Percentiles rank a stretch among this genome's conserved stretches.
phyloP scores from a whole-genome alignment of 2,888 invertebrate species.

The Muschampia plurimacula region DNA sequence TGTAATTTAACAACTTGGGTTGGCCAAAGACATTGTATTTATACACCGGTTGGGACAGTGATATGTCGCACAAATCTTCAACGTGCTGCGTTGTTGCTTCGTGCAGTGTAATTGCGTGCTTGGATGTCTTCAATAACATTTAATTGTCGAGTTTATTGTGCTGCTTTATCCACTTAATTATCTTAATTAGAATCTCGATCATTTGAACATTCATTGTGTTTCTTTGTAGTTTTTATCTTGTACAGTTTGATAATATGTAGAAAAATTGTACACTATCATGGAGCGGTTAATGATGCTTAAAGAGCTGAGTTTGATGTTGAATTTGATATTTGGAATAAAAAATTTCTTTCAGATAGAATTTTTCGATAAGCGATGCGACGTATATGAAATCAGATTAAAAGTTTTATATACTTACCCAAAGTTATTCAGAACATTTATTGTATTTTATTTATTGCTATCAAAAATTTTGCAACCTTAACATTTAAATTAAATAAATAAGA shows the following conservation, averaged over 20 bases:
- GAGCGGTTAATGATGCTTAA: too few species aligned
- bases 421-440: too few species aligned
- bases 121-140: slow-evolving; percentile 26
- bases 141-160: slow-evolving; percentile 25
- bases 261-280: too few species aligned
- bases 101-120: slow-evolving; percentile 27
- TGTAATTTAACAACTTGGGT: background rate
- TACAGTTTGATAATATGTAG: background rate
- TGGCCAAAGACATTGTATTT: background rate
- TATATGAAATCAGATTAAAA: too few species aligned
- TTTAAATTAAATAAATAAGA: too few species aligned
- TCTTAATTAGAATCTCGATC: slow-evolving; percentile 12
- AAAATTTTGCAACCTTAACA: too few species aligned
- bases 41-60: slow-evolving; percentile 3
- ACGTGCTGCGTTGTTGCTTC: slow-evolving; percentile 7
- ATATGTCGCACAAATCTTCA: slow-evolving; percentile 17
- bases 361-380: too few species aligned
- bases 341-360: too few species aligned
- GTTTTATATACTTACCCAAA: too few species aligned
- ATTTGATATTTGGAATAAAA: too few species aligned
- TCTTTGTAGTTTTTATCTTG: background rate
- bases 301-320: too few species aligned
- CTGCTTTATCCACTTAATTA: slow-evolving; percentile 17
- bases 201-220: background rate
- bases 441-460: too few species aligned